Evolutionary conservation across 1,140 invertebrate species (phyloP).

Genomic region (Drosophila nigrodunni): DNA sequence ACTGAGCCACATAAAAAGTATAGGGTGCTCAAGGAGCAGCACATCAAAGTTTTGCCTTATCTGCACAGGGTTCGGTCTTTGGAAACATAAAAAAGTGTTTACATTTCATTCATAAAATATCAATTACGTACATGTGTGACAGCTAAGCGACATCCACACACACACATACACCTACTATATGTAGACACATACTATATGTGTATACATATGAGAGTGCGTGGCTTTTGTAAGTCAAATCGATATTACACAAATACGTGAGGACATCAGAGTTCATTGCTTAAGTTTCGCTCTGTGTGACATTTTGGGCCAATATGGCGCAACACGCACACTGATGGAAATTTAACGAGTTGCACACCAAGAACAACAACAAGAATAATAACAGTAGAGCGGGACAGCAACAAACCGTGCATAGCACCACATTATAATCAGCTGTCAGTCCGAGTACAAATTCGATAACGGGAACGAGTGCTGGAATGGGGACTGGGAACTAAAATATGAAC

Average conservation of each 20-base stretch:
- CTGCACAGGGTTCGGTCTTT: conserved; percentile 3
- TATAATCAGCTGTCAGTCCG: conserved; percentile 70
- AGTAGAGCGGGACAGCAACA: conserved; percentile 22
- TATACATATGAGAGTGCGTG: conserved; percentile 39
- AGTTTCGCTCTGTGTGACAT: conserved; percentile 62
- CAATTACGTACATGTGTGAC: conserved; percentile 79
- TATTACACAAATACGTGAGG: conserved; percentile 80
- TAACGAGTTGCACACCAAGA: conserved; percentile 72
- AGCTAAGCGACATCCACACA: conserved; percentile 55
- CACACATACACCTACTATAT: conserved; percentile 4
- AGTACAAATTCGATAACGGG: conserved; percentile 5
- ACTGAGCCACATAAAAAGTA: conserved; percentile 14
- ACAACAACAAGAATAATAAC: conserved; percentile 9
- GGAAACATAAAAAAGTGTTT: conserved; percentile 77
- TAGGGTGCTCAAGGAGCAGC: conserved; percentile 31
- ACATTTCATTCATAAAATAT: conserved; percentile 83
- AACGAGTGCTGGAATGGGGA: neutral
- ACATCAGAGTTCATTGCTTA: conserved; percentile 79
- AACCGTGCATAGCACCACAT: conserved; percentile 62
- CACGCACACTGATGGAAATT: conserved; percentile 78
- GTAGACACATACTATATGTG: neutral
- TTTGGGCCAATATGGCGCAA: conserved; percentile 75
- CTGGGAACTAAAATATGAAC: neutral
- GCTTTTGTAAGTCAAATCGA: conserved; percentile 78
- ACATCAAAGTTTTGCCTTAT: conserved; percentile 29